phyloP scores from a whole-genome alignment of 1,140 invertebrate species.

The Galleria mellonella region DNA sequence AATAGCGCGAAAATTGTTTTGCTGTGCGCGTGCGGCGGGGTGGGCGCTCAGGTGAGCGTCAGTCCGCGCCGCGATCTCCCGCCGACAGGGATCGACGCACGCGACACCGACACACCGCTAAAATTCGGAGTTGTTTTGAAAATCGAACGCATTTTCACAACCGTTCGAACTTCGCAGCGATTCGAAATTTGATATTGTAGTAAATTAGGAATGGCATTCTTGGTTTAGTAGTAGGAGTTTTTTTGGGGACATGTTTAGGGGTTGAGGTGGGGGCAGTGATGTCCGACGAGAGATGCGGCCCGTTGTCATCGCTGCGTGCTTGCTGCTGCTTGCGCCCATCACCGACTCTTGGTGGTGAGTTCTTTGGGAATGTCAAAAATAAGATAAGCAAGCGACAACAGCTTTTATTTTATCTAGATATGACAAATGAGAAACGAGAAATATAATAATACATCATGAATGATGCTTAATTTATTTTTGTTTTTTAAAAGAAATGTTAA shows the following conservation, averaged over 20 bases:
- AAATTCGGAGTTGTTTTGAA: constrained; percentile 38
- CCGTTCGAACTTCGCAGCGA: not conserved
- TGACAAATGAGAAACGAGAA: too few relatives aligned
- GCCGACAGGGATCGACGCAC: constrained; percentile 56
- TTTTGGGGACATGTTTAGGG: not conserved
- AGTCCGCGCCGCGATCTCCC: constrained; percentile 60
- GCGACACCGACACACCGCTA: constrained; percentile 36
- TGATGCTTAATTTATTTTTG: too few relatives aligned
- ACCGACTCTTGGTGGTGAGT: constrained; percentile 80
- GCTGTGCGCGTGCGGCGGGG: constrained; percentile 58
- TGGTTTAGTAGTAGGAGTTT: not conserved
- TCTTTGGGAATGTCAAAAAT: too few relatives aligned
- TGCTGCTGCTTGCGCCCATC: constrained; percentile 79
- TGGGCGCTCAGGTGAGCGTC: constrained; percentile 56
- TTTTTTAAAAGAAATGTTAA: too few relatives aligned
- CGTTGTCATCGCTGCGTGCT: constrained; percentile 77
- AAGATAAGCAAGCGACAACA: too few relatives aligned
- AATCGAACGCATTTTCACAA: constrained; percentile 17
- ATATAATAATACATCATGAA: too few relatives aligned
- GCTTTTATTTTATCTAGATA: too few relatives aligned
- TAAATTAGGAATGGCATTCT: not conserved
- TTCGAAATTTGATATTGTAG: not conserved
- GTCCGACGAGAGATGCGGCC: constrained; percentile 77
- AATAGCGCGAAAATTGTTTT: constrained; percentile 71
- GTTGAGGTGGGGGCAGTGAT: constrained; percentile 37